Evolutionary conservation across 2,888 invertebrate species (phyloP).

Genomic region (Abrostola tripartita): DNA sequence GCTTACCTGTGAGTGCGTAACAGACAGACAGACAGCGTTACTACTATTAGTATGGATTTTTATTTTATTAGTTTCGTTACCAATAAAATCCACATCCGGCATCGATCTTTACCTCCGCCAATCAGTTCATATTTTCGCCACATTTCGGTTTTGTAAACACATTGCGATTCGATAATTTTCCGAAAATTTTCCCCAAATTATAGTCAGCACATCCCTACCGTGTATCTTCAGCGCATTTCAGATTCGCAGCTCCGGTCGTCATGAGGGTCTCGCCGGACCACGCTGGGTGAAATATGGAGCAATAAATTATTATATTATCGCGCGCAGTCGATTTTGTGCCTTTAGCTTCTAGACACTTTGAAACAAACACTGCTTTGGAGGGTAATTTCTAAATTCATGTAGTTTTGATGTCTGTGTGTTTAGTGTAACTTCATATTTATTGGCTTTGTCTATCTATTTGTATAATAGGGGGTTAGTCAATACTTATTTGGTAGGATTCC

Average conservation of each 20-base stretch:
- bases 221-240: conserved; percentile 39
- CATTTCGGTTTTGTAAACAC: no score
- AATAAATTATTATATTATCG: conserved; percentile 78
- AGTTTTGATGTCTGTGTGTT: background rate
- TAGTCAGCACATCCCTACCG: conserved; percentile 8
- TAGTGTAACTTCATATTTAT: background rate
- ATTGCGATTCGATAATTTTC: no score
- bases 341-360: conserved; percentile 39
- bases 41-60: no score
- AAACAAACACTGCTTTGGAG: conserved; percentile 16
- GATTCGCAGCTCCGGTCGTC: conserved; percentile 61
- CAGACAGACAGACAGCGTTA: no score
- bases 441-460: background rate
- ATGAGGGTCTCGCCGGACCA: conserved; percentile 67
- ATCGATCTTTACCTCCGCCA: no score
- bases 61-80: no score
- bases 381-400: background rate
- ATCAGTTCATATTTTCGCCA: no score
- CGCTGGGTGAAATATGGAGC: conserved; percentile 72
- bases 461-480: background rate
- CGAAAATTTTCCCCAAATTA: background rate
- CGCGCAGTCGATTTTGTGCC: conserved; percentile 67
- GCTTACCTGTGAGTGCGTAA: no score
- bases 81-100: no score
- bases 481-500: no score